Conservation (phyloP, 37 sponge, comb jelly and placozoan genomes). For the Amphimedon queenslandica region DNA sequence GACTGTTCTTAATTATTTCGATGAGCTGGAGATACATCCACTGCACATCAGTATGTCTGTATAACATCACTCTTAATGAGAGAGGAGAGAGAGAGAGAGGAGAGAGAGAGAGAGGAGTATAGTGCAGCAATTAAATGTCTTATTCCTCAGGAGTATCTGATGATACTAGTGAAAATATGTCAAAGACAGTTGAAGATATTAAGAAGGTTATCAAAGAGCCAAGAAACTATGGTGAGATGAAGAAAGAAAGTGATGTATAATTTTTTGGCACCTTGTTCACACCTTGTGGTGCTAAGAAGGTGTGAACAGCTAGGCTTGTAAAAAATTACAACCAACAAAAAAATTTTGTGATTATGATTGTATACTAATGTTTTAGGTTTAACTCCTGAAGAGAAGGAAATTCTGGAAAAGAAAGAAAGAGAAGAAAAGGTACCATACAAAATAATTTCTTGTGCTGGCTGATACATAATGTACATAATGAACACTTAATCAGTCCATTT, state of each 20-base stretch:
- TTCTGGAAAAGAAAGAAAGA: slow-evolving; percentile 40
- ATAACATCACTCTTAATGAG: too few species aligned
- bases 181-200: slow-evolving; percentile 44
- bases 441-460: neutral
- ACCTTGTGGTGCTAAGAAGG: too few species aligned
- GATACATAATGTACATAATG: neutral
- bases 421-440: slow-evolving; percentile 27
- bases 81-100: slow-evolving; percentile 1
- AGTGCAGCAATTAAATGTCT: neutral
- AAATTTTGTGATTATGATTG: too few species aligned
- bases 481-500: neutral
- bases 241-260: too few species aligned
- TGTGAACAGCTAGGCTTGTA: too few species aligned
- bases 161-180: slow-evolving; percentile 20
- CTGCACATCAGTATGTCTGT: slow-evolving; percentile 48
- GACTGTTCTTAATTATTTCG: slow-evolving; percentile 93
- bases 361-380: too few species aligned
- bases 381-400: slow-evolving; percentile 74
- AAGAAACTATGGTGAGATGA: slow-evolving; percentile 73
- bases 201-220: slow-evolving; percentile 77
- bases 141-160: slow-evolving; percentile 34
- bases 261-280: too few species aligned
- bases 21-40: slow-evolving; percentile 93
- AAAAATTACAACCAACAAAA: too few species aligned
- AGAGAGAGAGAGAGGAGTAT: neutral